These are phyloP conservation scores for Aphidius colemani DNA, from an alignment of 2,888 invertebrate species.

Conservation along the genomic window DNA sequence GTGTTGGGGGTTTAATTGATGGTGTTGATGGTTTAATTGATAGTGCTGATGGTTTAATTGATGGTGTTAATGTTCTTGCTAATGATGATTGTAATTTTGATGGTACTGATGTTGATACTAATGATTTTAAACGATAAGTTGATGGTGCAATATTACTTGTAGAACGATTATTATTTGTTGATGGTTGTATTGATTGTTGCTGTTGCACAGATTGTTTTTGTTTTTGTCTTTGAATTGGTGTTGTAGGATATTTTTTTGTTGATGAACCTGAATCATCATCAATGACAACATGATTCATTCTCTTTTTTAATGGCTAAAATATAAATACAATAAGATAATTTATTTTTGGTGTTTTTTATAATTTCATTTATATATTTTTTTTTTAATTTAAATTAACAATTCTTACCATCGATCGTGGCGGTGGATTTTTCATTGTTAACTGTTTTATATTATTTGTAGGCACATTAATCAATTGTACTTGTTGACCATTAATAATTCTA, in stretches of 20 bases:
- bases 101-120: constrained; percentile 36
- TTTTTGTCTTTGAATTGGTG: neutral
- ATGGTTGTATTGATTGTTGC: constrained; percentile 32
- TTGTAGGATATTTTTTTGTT: no score
- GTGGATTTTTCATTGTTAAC: no score
- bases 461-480: constrained; percentile 50
- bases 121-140: constrained; percentile 36
- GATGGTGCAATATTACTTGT: constrained; percentile 1
- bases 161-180: neutral
- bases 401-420: no score
- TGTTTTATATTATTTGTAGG: constrained; percentile 11
- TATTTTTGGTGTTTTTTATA: no score
- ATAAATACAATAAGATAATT: no score
- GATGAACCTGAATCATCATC: no score
- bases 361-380: no score
- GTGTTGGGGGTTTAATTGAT: constrained; percentile 17
- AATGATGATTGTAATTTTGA: constrained; percentile 28
- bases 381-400: no score
- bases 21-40: no score
- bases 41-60: constrained; percentile 23
- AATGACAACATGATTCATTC: no score
- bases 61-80: constrained; percentile 1
- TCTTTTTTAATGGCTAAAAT: no score
- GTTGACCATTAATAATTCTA: constrained; percentile 34
- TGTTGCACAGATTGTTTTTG: neutral